Evolutionary conservation across 2,113 vertebrate genomes (phyloP).

Genomic region (Struthio camelus): DNA sequence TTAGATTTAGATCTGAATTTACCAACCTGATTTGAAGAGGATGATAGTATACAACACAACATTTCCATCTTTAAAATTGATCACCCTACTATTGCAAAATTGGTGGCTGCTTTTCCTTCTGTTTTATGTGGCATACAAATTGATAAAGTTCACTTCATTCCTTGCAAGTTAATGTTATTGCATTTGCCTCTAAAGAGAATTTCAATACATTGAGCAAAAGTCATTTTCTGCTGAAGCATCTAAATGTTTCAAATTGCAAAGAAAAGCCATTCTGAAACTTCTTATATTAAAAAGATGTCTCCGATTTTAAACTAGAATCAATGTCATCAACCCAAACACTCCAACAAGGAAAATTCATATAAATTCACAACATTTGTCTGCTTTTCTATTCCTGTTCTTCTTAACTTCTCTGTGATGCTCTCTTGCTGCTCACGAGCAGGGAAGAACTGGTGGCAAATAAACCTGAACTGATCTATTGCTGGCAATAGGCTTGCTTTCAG

Average conservation of each 20-base stretch:
- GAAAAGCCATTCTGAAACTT: background rate
- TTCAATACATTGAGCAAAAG: background rate
- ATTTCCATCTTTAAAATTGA: background rate
- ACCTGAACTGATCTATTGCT: background rate
- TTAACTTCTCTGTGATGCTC: background rate
- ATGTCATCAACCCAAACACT: background rate
- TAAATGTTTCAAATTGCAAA: background rate
- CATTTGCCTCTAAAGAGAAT: background rate
- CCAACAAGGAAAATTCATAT: background rate
- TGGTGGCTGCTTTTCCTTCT: background rate
- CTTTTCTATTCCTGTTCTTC: background rate
- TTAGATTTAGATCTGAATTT: background rate
- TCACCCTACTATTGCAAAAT: background rate
- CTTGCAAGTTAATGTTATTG: background rate
- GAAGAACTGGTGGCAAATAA: background rate
- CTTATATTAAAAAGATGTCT: background rate
- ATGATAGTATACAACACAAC: background rate
- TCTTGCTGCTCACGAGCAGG: background rate
- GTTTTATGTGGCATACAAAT: background rate
- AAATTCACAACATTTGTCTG: background rate
- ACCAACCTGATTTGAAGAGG: background rate
- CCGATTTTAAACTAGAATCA: background rate
- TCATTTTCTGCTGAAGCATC: background rate
- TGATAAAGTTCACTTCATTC: background rate
- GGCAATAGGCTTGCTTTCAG: background rate